Base-by-base conservation (phyloP, 2,797 vertebrate species). In the Lates japonicus region DNA sequence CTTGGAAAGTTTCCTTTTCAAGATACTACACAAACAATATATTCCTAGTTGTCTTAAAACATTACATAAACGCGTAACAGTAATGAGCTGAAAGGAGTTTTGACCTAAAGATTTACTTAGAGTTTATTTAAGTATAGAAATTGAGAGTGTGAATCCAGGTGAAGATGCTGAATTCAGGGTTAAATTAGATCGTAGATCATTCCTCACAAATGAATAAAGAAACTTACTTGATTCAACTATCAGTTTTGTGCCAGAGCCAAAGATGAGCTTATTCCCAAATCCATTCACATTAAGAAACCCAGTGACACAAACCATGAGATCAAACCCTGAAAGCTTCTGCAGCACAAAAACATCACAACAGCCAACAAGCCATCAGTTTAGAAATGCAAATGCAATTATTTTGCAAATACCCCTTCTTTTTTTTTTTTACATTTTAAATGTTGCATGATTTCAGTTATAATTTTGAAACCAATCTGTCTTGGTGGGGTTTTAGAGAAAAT, bases 221-320 rank as follows among this genome's bases (percentile, higher is more conserved):
- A 31, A 87, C 88, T 84, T 12, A 86, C 85, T 44, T 0, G 19
- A 46, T 22, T 82, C 52, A 61, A 82, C 57, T 0, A 1, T 48
- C 0, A 89, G 67, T 65, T 80, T 82, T 9, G 55, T 19, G 1
- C 82, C 80, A 60, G 78, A 67, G 39, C 66, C 80, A 52, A 89
- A 82, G 5, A 52, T 4, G 3, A 76, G 1, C 11, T 80, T 80
- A 11, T 29, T 12, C 10, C 85, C 87, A 5, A 14, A 16, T 17
- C 6, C 3, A 6, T 59, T 77, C 85, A 81, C 87, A 81, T 9
- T 20, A 17, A 25, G 13, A 81, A 37, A 17, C 0, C 14, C 39
- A n/a, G 17, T 10, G 2, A 59, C 19, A 22, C 13, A 42, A 74
- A 78, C 42, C 2, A 13, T 14, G 4, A 2, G 11, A 19, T 44